These are phyloP conservation scores for Pangasius macronema DNA, from an alignment of 2,797 vertebrate species.

Conservation along the genomic window DNA sequence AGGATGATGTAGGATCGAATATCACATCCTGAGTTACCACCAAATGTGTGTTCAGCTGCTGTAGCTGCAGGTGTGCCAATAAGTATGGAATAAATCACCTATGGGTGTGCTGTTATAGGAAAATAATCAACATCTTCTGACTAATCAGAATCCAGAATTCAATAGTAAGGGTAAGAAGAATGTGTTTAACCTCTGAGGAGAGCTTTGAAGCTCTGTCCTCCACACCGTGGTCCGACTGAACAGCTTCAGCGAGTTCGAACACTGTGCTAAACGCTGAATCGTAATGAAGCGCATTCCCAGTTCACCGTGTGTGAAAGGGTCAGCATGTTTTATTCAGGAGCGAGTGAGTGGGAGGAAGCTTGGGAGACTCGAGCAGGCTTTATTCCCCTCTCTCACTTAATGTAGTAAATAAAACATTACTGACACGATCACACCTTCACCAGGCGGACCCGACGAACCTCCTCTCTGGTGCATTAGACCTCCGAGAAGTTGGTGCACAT, in stretches of 20 bases:
- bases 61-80: neutral
- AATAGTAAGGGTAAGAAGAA: neutral
- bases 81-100: neutral
- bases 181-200: neutral
- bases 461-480: conserved; percentile 20
- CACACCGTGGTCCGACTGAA: neutral
- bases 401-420: conserved; percentile 48
- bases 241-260: conserved; percentile 35
- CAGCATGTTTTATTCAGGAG: conserved; percentile 57
- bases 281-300: conserved; percentile 47
- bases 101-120: neutral
- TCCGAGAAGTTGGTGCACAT: neutral
- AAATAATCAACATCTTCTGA: neutral
- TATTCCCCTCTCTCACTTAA: conserved; percentile 33
- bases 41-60: neutral
- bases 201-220: conserved; percentile 21
- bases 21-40: neutral
- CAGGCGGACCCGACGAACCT: neutral
- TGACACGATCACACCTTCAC: conserved; percentile 35
- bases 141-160: neutral
- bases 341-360: conserved; percentile 17
- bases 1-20: neutral
- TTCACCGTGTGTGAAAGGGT: conserved; percentile 30
- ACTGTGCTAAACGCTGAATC: conserved; percentile 46
- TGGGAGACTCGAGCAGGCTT: conserved; percentile 34